Percentiles rank a stretch among this genome's conserved stretches.
These are phyloP conservation scores for Rhimphoctona megacephalus DNA, from an alignment of 2,888 invertebrate species.

Conservation along the genomic window DNA sequence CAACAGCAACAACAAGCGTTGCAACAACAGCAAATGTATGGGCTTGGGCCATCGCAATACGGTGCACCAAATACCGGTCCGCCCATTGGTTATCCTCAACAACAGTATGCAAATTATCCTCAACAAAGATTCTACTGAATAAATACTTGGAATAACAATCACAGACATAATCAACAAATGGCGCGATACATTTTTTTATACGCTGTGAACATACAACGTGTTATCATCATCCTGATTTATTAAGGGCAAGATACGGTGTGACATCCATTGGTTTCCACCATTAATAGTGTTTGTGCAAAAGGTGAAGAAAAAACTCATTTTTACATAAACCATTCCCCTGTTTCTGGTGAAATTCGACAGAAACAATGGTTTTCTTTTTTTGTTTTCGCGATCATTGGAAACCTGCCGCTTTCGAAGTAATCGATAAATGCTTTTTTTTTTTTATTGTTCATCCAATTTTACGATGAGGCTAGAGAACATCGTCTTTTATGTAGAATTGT, in stretches of 20 bases:
- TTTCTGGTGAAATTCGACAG: slow-evolving; percentile 4
- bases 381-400: slow-evolving; percentile 10
- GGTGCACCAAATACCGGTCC: slow-evolving; percentile 71
- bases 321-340: slow-evolving; percentile 32
- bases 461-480: neutral
- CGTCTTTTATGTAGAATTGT: slow-evolving; percentile 37
- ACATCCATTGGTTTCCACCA: neutral
- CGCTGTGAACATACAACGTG: neutral
- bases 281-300: neutral
- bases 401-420: neutral
- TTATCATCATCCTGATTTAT: neutral
- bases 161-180: neutral
- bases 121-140: slow-evolving; percentile 81
- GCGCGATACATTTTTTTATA: slow-evolving; percentile 27
- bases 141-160: neutral
- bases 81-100: slow-evolving; percentile 76
- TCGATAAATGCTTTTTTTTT: slow-evolving; percentile 23
- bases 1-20: slow-evolving; percentile 45
- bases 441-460: slow-evolving; percentile 5
- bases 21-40: slow-evolving; percentile 72
- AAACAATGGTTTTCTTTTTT: slow-evolving; percentile 17
- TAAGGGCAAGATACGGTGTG: neutral
- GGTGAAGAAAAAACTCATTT: neutral
- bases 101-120: slow-evolving; percentile 80
- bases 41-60: slow-evolving; percentile 73